phyloP scores from a whole-genome alignment of 2,888 invertebrate genomes.

The Cyaniris semiargus region DNA sequence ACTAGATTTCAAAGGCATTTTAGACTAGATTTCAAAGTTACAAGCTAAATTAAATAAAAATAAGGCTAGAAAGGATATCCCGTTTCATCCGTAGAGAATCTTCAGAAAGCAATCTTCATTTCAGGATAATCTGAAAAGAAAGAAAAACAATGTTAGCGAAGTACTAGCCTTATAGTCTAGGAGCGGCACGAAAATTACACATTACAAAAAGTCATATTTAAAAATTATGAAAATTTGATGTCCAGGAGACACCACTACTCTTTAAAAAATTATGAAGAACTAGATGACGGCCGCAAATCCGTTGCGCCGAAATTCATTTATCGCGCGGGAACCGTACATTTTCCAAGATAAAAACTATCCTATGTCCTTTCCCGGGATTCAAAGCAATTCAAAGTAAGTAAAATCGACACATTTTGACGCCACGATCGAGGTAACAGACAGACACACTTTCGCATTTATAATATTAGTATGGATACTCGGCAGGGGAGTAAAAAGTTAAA shows the following conservation, averaged over 20 bases:
- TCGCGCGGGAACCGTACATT: no score
- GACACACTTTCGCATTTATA: no score
- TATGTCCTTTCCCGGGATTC: no score
- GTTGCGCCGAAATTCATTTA: no score
- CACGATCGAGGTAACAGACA: no score
- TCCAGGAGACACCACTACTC: no score
- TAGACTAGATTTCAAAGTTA: neutral
- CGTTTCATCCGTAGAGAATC: neutral
- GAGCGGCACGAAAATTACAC: neutral
- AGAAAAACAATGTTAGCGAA: neutral
- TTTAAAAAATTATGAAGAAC: no score
- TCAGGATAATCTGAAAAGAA: neutral
- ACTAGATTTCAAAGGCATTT: constrained; percentile 1
- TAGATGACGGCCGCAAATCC: no score
- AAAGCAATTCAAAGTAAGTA: no score
- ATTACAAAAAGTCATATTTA: neutral
- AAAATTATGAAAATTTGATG: neutral
- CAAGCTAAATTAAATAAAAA: neutral
- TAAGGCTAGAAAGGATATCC: neutral
- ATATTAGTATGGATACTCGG: no score
- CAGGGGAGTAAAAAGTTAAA: neutral
- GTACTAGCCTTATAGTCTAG: neutral
- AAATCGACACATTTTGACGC: no score
- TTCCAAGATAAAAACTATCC: no score
- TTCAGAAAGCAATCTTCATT: neutral